A percentile compares a stretch with the other conserved stretches of the same genome.
Evolutionary conservation across 2,113 vertebrate genomes (phyloP).

Genomic region (Lasiurus borealis): DNA sequence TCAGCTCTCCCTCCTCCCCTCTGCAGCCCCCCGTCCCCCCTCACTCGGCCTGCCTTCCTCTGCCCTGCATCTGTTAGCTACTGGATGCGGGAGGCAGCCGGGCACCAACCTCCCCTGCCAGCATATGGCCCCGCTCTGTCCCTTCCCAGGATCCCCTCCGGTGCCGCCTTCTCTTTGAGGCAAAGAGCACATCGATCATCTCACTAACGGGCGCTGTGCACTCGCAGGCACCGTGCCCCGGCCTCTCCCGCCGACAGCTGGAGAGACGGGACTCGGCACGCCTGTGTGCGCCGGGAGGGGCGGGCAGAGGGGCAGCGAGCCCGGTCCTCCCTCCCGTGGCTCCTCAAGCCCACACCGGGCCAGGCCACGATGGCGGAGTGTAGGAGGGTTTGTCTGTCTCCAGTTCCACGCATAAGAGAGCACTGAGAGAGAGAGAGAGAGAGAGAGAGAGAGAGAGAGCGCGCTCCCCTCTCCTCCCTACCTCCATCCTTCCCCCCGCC

Average conservation of each 20-base stretch:
- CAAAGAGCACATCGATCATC: background rate
- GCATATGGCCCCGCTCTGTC: background rate
- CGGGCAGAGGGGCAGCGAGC: accelerated
- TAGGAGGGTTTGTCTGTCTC: accelerated
- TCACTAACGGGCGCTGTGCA: background rate
- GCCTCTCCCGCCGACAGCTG: background rate
- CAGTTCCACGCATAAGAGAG: background rate
- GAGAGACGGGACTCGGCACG: accelerated
- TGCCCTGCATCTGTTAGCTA: background rate
- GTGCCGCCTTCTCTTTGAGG: background rate
- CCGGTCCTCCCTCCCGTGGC: accelerated
- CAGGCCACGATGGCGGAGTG: background rate
- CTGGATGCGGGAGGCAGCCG: background rate
- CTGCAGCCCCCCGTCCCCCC: background rate
- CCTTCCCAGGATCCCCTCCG: background rate
- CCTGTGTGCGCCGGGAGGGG: accelerated
- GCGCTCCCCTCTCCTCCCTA: too few species aligned
- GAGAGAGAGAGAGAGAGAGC: background rate
- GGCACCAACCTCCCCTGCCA: background rate
- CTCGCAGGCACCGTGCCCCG: accelerated
- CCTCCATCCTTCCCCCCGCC: too few species aligned
- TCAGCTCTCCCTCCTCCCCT: accelerated
- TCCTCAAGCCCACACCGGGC: accelerated
- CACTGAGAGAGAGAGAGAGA: background rate
- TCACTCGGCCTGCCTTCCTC: background rate